These are phyloP conservation scores for Brachionus paranguensis DNA, from an alignment of 1,140 invertebrate genomes.

Conservation along the genomic window DNA sequence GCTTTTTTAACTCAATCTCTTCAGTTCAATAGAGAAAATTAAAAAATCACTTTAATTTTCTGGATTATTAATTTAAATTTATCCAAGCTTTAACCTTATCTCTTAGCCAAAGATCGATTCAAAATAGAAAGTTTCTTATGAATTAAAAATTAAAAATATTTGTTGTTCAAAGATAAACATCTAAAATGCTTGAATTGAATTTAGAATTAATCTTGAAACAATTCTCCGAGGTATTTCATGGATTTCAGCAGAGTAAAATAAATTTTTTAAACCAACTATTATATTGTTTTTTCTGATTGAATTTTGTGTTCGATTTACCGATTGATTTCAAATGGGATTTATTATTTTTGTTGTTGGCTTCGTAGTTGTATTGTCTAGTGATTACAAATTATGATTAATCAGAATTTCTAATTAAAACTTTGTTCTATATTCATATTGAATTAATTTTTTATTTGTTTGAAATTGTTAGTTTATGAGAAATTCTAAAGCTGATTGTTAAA, in stretches of 20 bases:
- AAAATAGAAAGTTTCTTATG: not conserved
- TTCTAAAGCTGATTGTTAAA: not conserved
- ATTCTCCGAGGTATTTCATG: not conserved
- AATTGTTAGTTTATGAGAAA: not conserved
- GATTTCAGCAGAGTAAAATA: not conserved
- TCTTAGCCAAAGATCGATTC: not conserved
- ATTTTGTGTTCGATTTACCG: not conserved
- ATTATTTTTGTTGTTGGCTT: not conserved
- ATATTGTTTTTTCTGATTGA: not conserved
- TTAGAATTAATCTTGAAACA: not conserved
- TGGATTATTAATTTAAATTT: too few species aligned
- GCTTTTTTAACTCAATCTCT: not conserved
- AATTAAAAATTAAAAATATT: not conserved
- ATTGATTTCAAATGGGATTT: conserved; percentile 25
- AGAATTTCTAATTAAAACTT: not conserved
- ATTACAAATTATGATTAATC: conserved; percentile 14
- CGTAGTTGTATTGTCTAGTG: conserved; percentile 1
- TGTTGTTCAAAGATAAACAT: not conserved
- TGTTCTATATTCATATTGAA: conserved; percentile 11
- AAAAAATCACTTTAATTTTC: not conserved
- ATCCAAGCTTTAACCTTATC: too few species aligned
- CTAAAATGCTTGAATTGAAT: not conserved
- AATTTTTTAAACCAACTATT: not conserved
- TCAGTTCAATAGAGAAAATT: not conserved
- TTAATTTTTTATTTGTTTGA: not conserved